Conservation (phyloP, 1,140 invertebrate genomes). For the Brachystomella parvula region DNA sequence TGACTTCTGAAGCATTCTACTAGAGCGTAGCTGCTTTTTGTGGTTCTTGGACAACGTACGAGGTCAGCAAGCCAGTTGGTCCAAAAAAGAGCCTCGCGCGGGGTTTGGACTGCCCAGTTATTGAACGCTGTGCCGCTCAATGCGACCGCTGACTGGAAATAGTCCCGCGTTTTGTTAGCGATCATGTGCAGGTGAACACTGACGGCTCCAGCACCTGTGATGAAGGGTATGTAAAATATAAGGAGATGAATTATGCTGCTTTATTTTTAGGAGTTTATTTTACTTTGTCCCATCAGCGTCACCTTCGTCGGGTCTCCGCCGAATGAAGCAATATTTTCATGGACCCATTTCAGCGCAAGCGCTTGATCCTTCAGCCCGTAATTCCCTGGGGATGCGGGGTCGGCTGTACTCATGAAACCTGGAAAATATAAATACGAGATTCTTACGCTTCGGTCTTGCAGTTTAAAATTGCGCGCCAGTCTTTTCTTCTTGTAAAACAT, state of each 20-base stretch:
- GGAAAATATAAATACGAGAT: too few species aligned
- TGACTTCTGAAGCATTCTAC: constrained; percentile 19
- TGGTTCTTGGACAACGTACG: constrained; percentile 16
- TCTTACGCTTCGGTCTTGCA: neutral
- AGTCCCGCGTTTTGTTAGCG: constrained; percentile 8
- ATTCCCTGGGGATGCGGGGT: constrained; percentile 20
- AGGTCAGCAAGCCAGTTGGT: constrained; percentile 23
- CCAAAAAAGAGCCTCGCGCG: constrained; percentile 14
- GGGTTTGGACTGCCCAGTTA: constrained; percentile 24
- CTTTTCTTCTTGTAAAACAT: neutral
- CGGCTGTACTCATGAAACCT: constrained; percentile 26
- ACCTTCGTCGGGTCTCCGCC: constrained; percentile 78
- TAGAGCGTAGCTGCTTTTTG: constrained; percentile 4
- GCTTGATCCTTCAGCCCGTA: constrained; percentile 25
- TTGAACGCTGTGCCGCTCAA: constrained; percentile 30
- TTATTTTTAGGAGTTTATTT: neutral
- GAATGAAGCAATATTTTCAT: constrained; percentile 48
- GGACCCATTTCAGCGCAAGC: constrained; percentile 23
- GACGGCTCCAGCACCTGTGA: constrained; percentile 19
- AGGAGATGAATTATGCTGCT: neutral
- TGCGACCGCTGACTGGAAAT: constrained; percentile 22
- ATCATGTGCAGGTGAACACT: constrained; percentile 18
- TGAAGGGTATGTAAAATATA: neutral
- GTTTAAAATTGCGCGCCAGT: neutral
- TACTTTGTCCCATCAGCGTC: constrained; percentile 72